These are phyloP conservation scores for Neoscelio sp. DNA, from an alignment of 2,888 invertebrate species.

Conservation along the genomic window DNA sequence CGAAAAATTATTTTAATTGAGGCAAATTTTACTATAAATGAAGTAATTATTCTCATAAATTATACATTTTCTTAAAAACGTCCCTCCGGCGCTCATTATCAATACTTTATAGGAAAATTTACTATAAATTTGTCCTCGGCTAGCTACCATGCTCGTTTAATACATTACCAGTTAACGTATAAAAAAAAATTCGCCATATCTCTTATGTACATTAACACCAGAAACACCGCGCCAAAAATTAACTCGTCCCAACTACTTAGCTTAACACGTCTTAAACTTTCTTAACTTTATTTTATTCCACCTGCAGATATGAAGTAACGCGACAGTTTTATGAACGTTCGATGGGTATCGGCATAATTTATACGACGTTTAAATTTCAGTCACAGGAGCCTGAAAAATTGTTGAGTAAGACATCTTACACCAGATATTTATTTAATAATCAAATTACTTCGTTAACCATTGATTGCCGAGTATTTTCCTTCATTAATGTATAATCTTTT, in stretches of 20 bases:
- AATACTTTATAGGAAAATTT: too few relatives aligned
- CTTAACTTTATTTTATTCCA: conserved; percentile 16
- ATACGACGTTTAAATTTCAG: conserved; percentile 4
- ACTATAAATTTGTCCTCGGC: too few relatives aligned
- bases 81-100: too few relatives aligned
- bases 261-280: conserved; percentile 24
- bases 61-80: too few relatives aligned
- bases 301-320: conserved; percentile 10
- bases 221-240: conserved; percentile 10
- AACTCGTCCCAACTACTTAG: conserved; percentile 14
- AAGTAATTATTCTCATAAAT: too few relatives aligned
- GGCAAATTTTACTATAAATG: too few relatives aligned
- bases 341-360: conserved; percentile 32
- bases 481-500: conserved; percentile 2
- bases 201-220: conserved; percentile 20
- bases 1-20: too few relatives aligned
- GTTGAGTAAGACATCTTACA: too few relatives aligned
- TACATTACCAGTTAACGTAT: conserved; percentile 20
- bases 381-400: conserved; percentile 13
- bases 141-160: neutral
- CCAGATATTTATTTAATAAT: conserved; percentile 1
- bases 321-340: conserved; percentile 32
- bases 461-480: conserved; percentile 24
- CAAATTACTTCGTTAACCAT: conserved; percentile 23
- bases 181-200: conserved; percentile 10